These are phyloP conservation scores for Psephotus haematonotus DNA, from an alignment of 2,113 vertebrate genomes.

Conservation along the genomic window DNA sequence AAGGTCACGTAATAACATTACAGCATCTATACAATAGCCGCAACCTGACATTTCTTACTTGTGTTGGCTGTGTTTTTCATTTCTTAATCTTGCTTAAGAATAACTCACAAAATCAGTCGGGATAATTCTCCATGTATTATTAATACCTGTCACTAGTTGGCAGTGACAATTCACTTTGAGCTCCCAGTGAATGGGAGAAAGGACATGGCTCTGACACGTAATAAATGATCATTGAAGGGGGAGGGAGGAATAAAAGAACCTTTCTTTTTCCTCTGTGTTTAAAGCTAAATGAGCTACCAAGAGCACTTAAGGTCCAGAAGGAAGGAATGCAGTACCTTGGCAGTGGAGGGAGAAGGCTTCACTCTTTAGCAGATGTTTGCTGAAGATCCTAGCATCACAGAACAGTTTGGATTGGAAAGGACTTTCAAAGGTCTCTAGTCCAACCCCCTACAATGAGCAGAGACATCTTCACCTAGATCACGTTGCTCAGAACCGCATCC, in stretches of 20 bases:
- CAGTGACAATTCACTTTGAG: neutral
- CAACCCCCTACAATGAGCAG: neutral
- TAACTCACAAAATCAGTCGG: neutral
- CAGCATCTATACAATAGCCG: neutral
- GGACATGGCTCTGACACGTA: neutral
- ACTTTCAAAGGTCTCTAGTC: neutral
- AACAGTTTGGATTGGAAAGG: neutral
- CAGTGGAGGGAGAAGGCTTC: neutral
- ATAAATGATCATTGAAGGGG: accelerated
- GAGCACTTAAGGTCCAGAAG: no score
- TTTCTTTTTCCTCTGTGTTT: neutral
- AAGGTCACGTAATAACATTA: neutral
- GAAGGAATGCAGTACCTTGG: accelerated
- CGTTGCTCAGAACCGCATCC: neutral
- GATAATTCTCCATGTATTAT: neutral
- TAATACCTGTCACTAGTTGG: neutral
- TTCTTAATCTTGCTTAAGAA: neutral
- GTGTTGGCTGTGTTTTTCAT: neutral
- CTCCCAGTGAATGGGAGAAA: neutral
- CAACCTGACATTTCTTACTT: neutral
- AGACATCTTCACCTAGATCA: neutral
- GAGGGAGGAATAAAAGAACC: neutral
- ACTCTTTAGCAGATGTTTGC: neutral
- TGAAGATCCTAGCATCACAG: neutral
- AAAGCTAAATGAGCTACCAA: neutral